Base-by-base conservation (phyloP, 2,888 invertebrate genomes). In the Rhamnusium bicolor region DNA sequence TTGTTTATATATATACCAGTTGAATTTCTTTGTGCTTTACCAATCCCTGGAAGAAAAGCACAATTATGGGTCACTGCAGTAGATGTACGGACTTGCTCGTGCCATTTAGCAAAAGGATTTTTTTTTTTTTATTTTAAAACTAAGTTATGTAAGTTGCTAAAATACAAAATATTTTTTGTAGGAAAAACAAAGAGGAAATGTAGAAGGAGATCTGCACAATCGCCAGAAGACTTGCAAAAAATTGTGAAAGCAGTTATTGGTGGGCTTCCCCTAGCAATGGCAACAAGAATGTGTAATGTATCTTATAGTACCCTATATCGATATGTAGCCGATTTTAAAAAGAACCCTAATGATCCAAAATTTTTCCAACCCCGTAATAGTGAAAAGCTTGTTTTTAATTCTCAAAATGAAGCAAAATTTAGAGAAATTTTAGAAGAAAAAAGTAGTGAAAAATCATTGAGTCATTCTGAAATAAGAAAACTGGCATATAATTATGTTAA, bases 241-340 rank as follows among this genome's bases (percentile, higher is more conserved):
- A 67, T 61, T 1, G 69, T 76, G 3, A 54, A 67, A 40, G 16
- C 72, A 27, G 61, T 76, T 2, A 63, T 66, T 21, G 62, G 32
- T 7, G 76, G 76, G 24, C 24, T 56, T n/a, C 72, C 76, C 2
- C 72, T 72, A 18, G 54, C 74, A 46, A 71, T 72, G 32, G 62
- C 74, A 1, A 72, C 76, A 8, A 56, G 63, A 3, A 72, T 74
- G 16, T 69, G 72, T 58, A 61, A 76, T 27, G 72, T 76, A 32
- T 72, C 74, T 32, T 71, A 70, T 67, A 74, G 72, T 19, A 72
- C 76, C 5, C 72, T 76, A 6, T 72, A 12, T 24, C 54, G 24
- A 14, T 56, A 56, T 21, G 54, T 56, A 1, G 3, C 1, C 5
- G 24, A 56, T 19, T 56, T 56, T 21, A 56, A 21, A n/a, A n/a